Evolutionary conservation across 2,888 invertebrate species (phyloP).

Genomic region (Malthinus flaveolus): DNA sequence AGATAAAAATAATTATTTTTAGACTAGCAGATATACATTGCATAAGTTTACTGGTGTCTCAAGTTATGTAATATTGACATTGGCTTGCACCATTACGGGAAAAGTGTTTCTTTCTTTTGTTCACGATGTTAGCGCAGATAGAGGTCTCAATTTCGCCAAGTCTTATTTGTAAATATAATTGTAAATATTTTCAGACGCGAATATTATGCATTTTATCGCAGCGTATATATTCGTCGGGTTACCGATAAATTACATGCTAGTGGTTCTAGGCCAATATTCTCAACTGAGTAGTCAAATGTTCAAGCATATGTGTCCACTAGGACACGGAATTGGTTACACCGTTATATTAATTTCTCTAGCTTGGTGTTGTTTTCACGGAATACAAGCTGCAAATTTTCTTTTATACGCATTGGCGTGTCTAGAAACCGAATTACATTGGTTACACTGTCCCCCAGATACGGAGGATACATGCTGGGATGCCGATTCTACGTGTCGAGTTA

Average conservation of each 20-base stretch:
- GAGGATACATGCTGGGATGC: slow-evolving; percentile 24
- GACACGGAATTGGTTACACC: slow-evolving; percentile 29
- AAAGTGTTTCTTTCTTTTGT: too few species aligned
- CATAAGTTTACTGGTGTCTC: slow-evolving; percentile 5
- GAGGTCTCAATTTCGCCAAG: too few species aligned
- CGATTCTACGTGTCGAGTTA: background rate
- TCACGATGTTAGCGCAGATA: too few species aligned
- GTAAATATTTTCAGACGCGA: slow-evolving; percentile 19
- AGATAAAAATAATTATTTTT: background rate
- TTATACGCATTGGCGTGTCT: slow-evolving; percentile 27
- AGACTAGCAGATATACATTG: background rate
- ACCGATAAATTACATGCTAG: slow-evolving; percentile 33
- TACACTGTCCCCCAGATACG: slow-evolving; percentile 20
- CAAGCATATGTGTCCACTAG: slow-evolving; percentile 30
- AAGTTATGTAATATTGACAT: slow-evolving; percentile 9
- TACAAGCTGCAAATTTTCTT: slow-evolving; percentile 24
- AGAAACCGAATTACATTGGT: slow-evolving; percentile 26
- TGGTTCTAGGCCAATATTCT: slow-evolving; percentile 35
- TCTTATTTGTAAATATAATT: background rate
- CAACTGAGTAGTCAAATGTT: slow-evolving; percentile 28
- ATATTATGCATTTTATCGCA: slow-evolving; percentile 28
- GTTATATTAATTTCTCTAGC: slow-evolving; percentile 21
- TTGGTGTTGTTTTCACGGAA: slow-evolving; percentile 13
- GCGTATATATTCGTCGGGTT: slow-evolving; percentile 31
- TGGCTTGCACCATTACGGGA: slow-evolving; percentile 1